Conservation (phyloP, 2,888 invertebrate species). For the Morpho deidamia region DNA sequence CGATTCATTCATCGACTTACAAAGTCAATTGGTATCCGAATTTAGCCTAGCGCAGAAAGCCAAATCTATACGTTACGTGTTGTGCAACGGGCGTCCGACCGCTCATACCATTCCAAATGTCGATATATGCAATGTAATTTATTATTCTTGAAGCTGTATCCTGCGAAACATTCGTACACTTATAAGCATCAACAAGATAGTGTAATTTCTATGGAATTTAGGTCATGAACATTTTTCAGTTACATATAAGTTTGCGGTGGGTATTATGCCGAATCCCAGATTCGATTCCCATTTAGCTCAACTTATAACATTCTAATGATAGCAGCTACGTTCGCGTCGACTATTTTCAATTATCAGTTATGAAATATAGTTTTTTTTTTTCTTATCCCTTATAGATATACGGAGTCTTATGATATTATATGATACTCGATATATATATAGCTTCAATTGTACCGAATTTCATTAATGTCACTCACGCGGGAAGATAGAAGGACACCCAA, state of each 20-base stretch:
- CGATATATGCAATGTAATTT: constrained; percentile 30
- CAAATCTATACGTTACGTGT: constrained; percentile 31
- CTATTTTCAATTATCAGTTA: no score
- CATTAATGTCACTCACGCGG: no score
- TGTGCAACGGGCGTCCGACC: constrained; percentile 29
- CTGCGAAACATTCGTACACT: constrained; percentile 12
- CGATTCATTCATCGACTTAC: constrained; percentile 58
- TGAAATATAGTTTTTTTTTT: no score
- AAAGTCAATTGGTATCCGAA: constrained; percentile 65
- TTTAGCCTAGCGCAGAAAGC: constrained; percentile 59
- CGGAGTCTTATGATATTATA: no score
- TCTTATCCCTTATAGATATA: no score
- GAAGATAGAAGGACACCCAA: no score
- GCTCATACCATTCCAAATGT: constrained; percentile 24
- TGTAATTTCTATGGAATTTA: constrained; percentile 2
- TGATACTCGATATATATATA: no score
- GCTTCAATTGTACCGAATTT: no score
- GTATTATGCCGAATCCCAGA: no score
- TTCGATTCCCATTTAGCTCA: no score
- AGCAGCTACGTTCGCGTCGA: no score
- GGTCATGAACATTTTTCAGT: constrained; percentile 16
- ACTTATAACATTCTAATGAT: no score
- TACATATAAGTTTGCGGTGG: neutral
- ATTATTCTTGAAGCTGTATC: constrained; percentile 27
- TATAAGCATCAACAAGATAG: constrained; percentile 3